Evolutionary conservation across 2,113 vertebrate species (phyloP), one percentile per base, ranked within the genome.

Genomic region (Calidris pygmaea): DNA sequence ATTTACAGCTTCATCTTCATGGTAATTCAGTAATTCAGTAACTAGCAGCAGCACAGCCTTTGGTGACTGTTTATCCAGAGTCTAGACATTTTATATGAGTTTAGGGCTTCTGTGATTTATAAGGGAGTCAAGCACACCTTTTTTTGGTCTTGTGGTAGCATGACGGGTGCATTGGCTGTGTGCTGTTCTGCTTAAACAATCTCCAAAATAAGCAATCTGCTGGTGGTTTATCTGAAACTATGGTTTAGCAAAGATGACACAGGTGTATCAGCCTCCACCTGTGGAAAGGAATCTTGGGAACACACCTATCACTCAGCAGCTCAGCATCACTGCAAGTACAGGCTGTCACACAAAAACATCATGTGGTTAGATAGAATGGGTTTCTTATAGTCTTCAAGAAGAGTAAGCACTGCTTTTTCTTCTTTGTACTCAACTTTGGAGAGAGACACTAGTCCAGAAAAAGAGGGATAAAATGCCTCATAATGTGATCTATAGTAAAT

Each of bases 51-150:
- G 83, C 89, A 82, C 47, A 6, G 2, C 43, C 53, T 4, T 55
- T 93, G 58, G 86, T 90, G 80, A 93, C 77, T 97, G 89, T 96
- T 96, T 96, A 93, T 96, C 80, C 91, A 92, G 84, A 92, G 95
- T 96, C 95, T 97, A 95, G 96, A 96, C 94, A 82, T 97, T 97
- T 96, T 96, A 95, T 96, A 85, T 0, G 74, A 91, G 76, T 76
- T 91, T 95, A 32, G 53, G 80, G 66, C 86, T 93, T 95, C 77
- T 76, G 73, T 78, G 70, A 95, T 96, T 96, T 95, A 92, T 92
- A 89, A 87, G 62, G 77, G 58, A 89, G 52, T 41, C 66, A 93
- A 95, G 81, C 48, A 84, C 56, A 45, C 39, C 16, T 67, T 55
- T 77, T 77, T 92, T 53, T 26, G 56, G 58, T 84, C 73, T 26